Base-by-base conservation (phyloP, 2,797 vertebrate species). In the Crypturellus tataupa region DNA sequence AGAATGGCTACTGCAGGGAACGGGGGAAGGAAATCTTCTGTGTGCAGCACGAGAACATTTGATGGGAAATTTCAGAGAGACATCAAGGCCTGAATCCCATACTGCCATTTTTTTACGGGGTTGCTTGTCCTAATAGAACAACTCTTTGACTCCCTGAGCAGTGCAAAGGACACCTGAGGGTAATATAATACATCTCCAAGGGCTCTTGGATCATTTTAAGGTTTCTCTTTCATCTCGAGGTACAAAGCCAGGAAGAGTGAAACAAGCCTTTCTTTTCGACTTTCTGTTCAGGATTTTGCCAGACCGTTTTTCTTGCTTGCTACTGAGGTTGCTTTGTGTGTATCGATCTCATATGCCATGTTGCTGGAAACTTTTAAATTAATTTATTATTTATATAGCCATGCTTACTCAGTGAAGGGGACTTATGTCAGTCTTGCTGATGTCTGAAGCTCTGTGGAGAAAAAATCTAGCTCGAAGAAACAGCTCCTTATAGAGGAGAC, bases 341-440 rank as follows among this genome's bases (percentile, higher is more conserved):
- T 16, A 78, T 91, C 80, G 90, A 79, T 97, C 95, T 90, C 40
- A 42, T 64, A 85, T 70, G 65, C 87, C 68, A 83, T 78, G 64
- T 80, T 96, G 77, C 69, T 89, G 88, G 94, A 96, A 95, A 95
- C 33, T 94, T 31, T 25, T 25, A 7, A 49, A 55, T 55, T 55
- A 88, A 97, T 98, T 95, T 96, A 97, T 97, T 98, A 98, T 98
- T 97, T 96, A 98, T 97, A 90, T 12, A 42, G 31, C 90, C 90
- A 91, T 97, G 85, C 93, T 97, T 97, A 96, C 96, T 97, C 96
- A 95, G 96, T 95, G 83, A 92, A 94, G 96, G 75, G 77, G 90
- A 91, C 95, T 82, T 95, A 51, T 96, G 86, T 95, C 95, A 91
- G 90, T 87, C 92, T 90, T 77, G 58, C 29, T 79, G 76, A 71